Conservation (phyloP, 1,140 invertebrate genomes). For the Heliconius hermathena region DNA sequence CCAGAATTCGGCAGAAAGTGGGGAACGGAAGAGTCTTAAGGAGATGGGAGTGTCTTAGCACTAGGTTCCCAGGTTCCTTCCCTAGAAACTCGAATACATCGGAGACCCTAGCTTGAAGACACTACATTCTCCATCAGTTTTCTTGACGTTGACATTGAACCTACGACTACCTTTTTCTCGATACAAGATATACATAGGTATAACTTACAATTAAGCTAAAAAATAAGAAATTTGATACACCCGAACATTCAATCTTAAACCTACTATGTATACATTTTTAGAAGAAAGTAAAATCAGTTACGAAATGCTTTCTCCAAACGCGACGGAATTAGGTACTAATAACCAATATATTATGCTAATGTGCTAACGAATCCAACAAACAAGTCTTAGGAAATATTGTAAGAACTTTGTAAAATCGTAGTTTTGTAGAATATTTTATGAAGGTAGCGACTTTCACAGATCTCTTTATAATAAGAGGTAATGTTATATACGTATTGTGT, state of each 20-base stretch:
- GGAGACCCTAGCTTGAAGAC: no score
- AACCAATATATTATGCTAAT: conserved; percentile 46
- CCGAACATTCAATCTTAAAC: not conserved
- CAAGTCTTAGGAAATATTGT: not conserved
- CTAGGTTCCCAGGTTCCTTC: not conserved
- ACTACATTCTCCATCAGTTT: no score
- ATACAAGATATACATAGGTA: no score
- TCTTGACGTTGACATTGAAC: no score
- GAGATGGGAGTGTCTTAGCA: not conserved
- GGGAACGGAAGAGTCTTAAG: not conserved
- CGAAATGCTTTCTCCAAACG: conserved; percentile 16
- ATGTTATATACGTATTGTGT: no score
- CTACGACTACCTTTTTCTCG: no score
- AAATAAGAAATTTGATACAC: not conserved
- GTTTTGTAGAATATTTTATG: not conserved
- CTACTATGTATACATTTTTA: not conserved
- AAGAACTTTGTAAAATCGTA: not conserved
- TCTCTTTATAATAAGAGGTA: not conserved
- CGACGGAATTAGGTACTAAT: conserved; percentile 31
- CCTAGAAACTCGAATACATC: no score
- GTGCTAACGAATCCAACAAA: conserved; percentile 17
- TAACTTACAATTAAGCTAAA: no score
- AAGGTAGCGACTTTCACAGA: not conserved
- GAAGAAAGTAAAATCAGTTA: conserved; percentile 34
- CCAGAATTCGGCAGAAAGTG: not conserved